Evolutionary conservation across 2,797 vertebrate genomes (phyloP).

Genomic region (Manis javanica): DNA sequence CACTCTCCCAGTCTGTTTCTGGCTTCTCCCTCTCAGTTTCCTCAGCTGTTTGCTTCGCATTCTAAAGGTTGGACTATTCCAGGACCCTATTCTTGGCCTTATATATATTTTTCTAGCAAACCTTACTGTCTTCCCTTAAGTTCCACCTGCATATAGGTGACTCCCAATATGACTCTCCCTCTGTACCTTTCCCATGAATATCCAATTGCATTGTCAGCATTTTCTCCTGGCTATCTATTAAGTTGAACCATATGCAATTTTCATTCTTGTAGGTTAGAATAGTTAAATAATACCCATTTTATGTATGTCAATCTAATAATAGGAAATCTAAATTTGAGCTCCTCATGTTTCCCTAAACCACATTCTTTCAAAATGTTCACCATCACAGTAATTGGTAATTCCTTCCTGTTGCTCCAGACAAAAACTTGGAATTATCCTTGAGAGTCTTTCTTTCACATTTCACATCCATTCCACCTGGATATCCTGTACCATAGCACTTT

Average conservation of each 20-base stretch:
- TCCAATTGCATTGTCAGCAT: neutral
- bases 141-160: neutral
- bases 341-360: neutral
- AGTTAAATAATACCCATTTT: neutral
- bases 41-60: neutral
- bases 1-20: neutral
- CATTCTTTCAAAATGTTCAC: neutral
- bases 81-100: neutral
- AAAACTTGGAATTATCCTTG: neutral
- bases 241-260: neutral
- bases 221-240: constrained; percentile 26
- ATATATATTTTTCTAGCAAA: neutral
- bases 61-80: neutral
- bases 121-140: neutral
- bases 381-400: neutral
- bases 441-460: neutral
- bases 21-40: neutral
- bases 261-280: neutral
- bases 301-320: neutral
- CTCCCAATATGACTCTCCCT: neutral
- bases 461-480: neutral
- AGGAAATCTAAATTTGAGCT: neutral
- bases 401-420: neutral
- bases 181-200: neutral
- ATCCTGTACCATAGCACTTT: neutral